phyloP scores from a whole-genome alignment of 2,797 vertebrate species.

The Bryconaethiops microstoma region DNA sequence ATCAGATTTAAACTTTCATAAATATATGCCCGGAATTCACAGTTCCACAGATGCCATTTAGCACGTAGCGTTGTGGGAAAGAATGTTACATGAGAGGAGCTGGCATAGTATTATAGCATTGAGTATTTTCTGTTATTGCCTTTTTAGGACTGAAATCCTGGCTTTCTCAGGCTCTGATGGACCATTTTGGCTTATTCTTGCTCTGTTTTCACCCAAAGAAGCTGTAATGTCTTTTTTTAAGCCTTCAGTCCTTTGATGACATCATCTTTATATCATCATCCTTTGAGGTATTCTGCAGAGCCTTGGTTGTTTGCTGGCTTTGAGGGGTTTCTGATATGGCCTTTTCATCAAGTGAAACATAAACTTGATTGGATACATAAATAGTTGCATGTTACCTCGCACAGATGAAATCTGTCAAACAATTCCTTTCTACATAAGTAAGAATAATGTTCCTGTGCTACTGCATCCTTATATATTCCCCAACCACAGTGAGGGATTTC shows the following conservation, averaged over 20 bases:
- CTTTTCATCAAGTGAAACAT: not conserved
- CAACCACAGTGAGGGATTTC: too few relatives aligned
- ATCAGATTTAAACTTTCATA: not conserved
- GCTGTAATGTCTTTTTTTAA: constrained; percentile 1
- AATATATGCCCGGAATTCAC: not conserved
- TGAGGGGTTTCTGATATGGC: not conserved
- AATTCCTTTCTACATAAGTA: not conserved
- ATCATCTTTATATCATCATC: not conserved
- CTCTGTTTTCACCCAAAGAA: not conserved
- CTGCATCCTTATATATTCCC: not conserved
- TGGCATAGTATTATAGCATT: not conserved
- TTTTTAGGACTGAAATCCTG: not conserved
- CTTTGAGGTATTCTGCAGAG: not conserved
- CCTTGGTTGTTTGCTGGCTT: constrained; percentile 5
- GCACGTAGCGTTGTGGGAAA: not conserved
- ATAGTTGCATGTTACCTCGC: not conserved
- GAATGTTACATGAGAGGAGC: not conserved
- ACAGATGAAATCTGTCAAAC: not conserved
- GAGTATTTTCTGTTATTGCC: not conserved
- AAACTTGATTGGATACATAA: not conserved
- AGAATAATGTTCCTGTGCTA: not conserved
- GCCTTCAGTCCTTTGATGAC: constrained; percentile 7
- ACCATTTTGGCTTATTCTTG: not conserved
- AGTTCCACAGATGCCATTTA: not conserved
- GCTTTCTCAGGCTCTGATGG: not conserved